Evolutionary conservation across 1,140 invertebrate genomes (phyloP).

Genomic region (Spodoptera litura): DNA sequence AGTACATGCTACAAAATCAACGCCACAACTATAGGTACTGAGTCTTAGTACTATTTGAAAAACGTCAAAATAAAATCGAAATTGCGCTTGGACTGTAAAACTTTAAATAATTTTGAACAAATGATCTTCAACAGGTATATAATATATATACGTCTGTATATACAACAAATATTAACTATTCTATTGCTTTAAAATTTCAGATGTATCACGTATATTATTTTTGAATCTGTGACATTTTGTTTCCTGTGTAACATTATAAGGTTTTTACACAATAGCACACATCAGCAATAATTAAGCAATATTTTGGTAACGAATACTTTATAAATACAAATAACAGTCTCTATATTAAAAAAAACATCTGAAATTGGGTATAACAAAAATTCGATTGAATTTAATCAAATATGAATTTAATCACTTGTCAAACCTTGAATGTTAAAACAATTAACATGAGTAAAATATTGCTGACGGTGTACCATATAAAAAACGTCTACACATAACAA

Average conservation of each 20-base stretch:
- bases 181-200: constrained; percentile 54
- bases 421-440: too few relatives aligned
- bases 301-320: neutral
- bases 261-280: neutral
- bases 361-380: neutral
- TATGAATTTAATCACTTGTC: neutral
- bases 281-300: neutral
- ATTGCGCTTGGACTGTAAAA: neutral
- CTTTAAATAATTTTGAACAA: constrained; percentile 5
- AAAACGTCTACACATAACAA: neutral
- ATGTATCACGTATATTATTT: constrained; percentile 20
- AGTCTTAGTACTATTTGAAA: constrained; percentile 19
- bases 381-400: neutral
- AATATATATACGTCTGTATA: neutral
- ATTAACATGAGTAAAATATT: neutral
- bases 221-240: constrained; percentile 5
- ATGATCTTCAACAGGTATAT: constrained; percentile 3
- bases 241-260: neutral
- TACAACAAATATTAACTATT: constrained; percentile 47
- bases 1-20: constrained; percentile 55
- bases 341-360: too few relatives aligned
- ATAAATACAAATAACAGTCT: too few relatives aligned
- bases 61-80: neutral
- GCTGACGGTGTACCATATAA: neutral
- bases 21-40: constrained; percentile 32